Percentiles rank a stretch among this genome's conserved stretches.
Evolutionary conservation across 2,888 invertebrate species (phyloP).

Genomic region (Netelia inedita): DNA sequence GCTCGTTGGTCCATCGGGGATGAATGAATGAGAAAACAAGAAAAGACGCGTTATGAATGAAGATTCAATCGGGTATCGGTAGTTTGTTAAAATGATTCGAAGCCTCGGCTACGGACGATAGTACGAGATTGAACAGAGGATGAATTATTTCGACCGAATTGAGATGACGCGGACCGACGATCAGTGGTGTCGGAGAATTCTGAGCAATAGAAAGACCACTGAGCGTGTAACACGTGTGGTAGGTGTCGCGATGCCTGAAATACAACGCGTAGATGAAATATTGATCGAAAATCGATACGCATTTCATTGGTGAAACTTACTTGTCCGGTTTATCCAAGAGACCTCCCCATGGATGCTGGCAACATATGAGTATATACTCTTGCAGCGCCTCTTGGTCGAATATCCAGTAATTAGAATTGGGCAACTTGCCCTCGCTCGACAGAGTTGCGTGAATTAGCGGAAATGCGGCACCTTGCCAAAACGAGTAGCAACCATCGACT

Average conservation of each 20-base stretch:
- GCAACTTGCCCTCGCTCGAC: conserved; percentile 85
- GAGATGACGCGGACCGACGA: conserved; percentile 82
- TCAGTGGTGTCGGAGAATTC: conserved; percentile 85
- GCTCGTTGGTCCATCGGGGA: conserved; percentile 47
- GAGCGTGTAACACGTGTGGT: conserved; percentile 98
- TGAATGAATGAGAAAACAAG: conserved; percentile 21
- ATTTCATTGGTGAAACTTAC: conserved; percentile 86
- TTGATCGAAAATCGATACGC: not conserved
- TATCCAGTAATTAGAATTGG: conserved; percentile 87
- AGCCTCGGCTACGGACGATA: conserved; percentile 78
- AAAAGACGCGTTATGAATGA: not conserved
- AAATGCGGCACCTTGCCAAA: conserved; percentile 98
- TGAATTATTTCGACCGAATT: conserved; percentile 81
- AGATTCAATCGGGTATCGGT: conserved; percentile 77
- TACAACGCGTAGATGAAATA: conserved; percentile 18
- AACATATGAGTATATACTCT: conserved; percentile 97
- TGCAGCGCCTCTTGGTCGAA: conserved; percentile 96
- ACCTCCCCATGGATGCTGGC: conserved; percentile 95
- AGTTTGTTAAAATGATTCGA: conserved; percentile 78
- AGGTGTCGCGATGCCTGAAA: conserved; percentile 93
- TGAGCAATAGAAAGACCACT: conserved; percentile 98
- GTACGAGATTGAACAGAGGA: conserved; percentile 81
- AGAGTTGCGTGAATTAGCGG: conserved; percentile 94
- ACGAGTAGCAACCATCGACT: conserved; percentile 99
- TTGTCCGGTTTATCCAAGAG: conserved; percentile 98